Conservation (phyloP, 2,797 vertebrate genomes). For the Chrysocyon brachyurus region DNA sequence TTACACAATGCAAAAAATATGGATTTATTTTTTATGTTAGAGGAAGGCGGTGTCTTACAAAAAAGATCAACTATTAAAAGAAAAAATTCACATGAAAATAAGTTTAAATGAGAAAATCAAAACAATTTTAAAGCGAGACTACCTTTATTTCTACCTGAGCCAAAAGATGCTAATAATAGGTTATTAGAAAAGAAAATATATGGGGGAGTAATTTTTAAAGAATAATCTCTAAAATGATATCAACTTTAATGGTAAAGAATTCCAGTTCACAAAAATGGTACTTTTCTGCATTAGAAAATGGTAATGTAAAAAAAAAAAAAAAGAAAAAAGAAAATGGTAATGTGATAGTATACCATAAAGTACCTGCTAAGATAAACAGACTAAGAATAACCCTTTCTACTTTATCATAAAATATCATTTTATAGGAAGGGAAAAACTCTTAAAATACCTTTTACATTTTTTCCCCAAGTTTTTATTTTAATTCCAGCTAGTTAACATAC, state of each 20-base stretch:
- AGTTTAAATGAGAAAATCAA: neutral
- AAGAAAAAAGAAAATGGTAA: neutral
- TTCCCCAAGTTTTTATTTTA: neutral
- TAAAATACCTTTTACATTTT: neutral
- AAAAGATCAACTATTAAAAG: slow-evolving; percentile 8
- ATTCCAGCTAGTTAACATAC: neutral
- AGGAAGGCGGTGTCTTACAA: neutral
- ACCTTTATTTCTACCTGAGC: neutral
- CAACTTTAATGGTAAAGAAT: slow-evolving; percentile 4
- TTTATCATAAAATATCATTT: slow-evolving; percentile 21
- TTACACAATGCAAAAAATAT: slow-evolving; percentile 13
- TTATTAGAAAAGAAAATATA: slow-evolving; percentile 25
- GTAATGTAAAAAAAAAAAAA: neutral
- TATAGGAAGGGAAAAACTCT: neutral
- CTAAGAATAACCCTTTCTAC: neutral
- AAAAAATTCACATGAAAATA: slow-evolving; percentile 20
- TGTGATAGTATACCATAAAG: neutral
- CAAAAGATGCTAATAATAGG: neutral
- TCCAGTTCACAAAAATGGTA: neutral
- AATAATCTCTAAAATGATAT: slow-evolving; percentile 28
- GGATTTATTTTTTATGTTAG: slow-evolving; percentile 3
- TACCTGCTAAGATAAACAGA: neutral
- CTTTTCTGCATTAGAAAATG: neutral
- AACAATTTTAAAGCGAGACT: slow-evolving; percentile 15
- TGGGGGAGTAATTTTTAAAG: neutral